Evolutionary conservation across 2,888 invertebrate species (phyloP).

Genomic region (Thecophora atra): DNA sequence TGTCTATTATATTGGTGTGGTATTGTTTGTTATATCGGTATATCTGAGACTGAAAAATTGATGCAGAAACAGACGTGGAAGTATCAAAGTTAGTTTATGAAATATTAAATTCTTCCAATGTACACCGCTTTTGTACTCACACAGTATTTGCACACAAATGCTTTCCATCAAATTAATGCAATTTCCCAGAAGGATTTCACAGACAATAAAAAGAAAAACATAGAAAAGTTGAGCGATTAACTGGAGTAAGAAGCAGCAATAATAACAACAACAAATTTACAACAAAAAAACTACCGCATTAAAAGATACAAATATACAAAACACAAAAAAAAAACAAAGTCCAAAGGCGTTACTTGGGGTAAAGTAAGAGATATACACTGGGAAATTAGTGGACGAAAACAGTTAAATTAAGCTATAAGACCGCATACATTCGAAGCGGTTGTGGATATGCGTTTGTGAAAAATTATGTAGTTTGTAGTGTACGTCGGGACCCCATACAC

Average conservation of each 20-base stretch:
- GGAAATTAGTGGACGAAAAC: no score
- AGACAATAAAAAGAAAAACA: slow-evolving; percentile 6
- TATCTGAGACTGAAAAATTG: background rate
- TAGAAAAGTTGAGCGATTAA: slow-evolving; percentile 13
- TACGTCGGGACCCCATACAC: background rate
- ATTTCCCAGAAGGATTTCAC: background rate
- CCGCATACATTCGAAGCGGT: background rate
- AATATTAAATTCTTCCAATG: background rate
- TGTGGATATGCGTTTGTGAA: background rate
- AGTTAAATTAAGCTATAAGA: background rate
- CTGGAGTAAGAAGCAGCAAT: background rate
- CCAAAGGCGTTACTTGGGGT: no score
- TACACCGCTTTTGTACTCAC: background rate
- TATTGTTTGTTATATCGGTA: no score
- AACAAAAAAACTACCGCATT: background rate
- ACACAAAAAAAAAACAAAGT: no score
- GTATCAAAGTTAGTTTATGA: background rate
- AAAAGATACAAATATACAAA: no score
- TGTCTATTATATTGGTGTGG: no score
- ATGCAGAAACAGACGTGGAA: slow-evolving; percentile 4
- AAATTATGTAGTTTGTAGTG: background rate
- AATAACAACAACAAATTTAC: background rate
- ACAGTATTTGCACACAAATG: background rate
- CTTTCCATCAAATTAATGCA: slow-evolving; percentile 1
- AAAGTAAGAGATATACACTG: no score